A percentile compares a stretch with the other conserved stretches of the same genome.
These are phyloP conservation scores for Nasonia longicornis DNA, from an alignment of 1,140 invertebrate species.

Conservation along the genomic window DNA sequence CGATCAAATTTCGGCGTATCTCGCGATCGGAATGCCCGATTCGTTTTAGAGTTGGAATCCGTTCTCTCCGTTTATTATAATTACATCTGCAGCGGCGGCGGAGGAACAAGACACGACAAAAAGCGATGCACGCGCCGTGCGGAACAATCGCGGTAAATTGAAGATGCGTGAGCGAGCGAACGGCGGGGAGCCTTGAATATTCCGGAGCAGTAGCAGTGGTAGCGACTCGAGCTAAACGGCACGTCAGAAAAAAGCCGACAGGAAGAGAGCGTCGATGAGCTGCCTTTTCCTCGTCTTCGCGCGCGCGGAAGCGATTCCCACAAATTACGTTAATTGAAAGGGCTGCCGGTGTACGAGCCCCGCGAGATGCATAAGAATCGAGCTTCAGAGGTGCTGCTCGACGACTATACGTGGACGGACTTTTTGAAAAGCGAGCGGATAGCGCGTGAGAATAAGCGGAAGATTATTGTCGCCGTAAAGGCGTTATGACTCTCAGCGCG, in stretches of 20 bases:
- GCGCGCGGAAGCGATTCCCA: constrained; percentile 28
- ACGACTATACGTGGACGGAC: neutral
- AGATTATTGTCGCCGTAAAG: constrained; percentile 14
- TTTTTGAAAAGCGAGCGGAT: neutral
- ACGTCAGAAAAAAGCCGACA: neutral
- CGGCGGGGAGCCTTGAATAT: constrained; percentile 10
- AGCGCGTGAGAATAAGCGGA: neutral
- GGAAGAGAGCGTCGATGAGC: neutral
- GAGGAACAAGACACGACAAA: no score
- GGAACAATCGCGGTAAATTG: constrained; percentile 19
- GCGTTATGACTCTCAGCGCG: neutral
- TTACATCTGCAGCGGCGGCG: no score
- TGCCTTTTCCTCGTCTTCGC: constrained; percentile 15
- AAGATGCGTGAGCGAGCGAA: neutral
- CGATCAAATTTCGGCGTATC: neutral
- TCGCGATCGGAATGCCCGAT: neutral
- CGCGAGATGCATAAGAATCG: neutral
- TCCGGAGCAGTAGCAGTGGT: neutral
- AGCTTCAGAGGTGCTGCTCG: neutral
- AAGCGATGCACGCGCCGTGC: neutral
- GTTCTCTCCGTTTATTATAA: no score
- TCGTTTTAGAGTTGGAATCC: neutral
- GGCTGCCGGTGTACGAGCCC: neutral
- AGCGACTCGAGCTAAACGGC: neutral
- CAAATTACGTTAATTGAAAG: constrained; percentile 30